Evolutionary conservation across 64 coral and sea anemone genomes (phyloP).

Genomic region (Pocillopora damicornis): DNA sequence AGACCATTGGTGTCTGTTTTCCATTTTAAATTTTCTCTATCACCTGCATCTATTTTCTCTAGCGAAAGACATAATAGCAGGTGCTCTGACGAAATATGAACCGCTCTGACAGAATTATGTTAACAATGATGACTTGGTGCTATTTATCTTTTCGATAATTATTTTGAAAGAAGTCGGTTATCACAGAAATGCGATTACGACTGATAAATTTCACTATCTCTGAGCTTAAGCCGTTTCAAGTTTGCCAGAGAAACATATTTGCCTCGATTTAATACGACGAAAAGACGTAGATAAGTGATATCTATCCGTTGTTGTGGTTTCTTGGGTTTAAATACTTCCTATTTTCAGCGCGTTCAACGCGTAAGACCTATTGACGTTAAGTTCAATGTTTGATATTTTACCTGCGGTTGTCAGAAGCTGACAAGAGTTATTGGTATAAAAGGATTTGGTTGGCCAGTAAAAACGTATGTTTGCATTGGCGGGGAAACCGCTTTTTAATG

Average conservation of each 20-base stretch:
- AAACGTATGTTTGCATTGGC: neutral
- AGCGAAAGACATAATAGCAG: neutral
- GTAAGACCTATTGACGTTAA: neutral
- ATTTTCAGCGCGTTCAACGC: neutral
- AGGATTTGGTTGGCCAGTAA: slow-evolving; percentile 3
- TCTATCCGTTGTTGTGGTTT: neutral
- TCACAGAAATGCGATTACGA: neutral
- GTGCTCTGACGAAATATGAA: neutral
- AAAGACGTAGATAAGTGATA: neutral
- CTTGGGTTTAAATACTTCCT: neutral
- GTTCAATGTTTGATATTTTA: neutral
- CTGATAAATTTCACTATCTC: neutral
- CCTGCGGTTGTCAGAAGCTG: neutral
- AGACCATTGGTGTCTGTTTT: too few species aligned
- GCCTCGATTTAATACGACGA: neutral
- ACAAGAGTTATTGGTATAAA: neutral
- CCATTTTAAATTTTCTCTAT: neutral
- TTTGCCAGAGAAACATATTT: neutral
- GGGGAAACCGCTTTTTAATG: neutral
- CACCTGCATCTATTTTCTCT: neutral
- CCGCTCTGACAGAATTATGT: neutral
- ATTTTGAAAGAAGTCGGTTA: neutral
- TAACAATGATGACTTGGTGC: neutral
- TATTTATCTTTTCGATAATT: slow-evolving; percentile 17
- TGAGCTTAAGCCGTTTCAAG: neutral